A percentile compares a stretch with the other conserved stretches of the same genome.
Conservation (phyloP, 1,140 invertebrate genomes). For the Phenacoccus solenopsis region DNA sequence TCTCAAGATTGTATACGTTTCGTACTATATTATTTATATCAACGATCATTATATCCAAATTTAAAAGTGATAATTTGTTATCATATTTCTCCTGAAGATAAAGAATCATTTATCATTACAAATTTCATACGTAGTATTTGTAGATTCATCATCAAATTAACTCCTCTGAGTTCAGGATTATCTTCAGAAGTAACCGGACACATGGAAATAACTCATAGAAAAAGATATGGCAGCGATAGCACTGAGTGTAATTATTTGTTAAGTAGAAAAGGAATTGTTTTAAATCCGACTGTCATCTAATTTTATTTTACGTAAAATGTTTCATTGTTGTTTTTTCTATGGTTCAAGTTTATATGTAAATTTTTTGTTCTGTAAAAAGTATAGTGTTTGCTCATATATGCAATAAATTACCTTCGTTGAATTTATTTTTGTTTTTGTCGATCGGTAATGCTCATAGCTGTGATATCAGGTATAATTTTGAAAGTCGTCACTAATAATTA, state of each 20-base stretch:
- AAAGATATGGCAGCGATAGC: neutral
- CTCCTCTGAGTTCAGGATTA: neutral
- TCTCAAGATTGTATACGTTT: neutral
- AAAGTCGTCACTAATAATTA: too few species aligned
- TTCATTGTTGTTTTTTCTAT: neutral
- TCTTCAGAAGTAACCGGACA: neutral
- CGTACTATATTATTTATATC: neutral
- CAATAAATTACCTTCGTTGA: too few species aligned
- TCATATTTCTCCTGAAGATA: neutral
- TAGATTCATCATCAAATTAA: neutral
- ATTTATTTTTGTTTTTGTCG: too few species aligned
- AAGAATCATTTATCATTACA: neutral
- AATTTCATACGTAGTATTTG: neutral
- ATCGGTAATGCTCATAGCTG: too few species aligned
- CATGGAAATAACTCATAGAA: neutral
- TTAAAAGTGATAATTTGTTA: neutral
- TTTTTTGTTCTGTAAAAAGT: too few species aligned
- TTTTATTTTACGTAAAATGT: neutral
- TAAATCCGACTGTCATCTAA: slow-evolving; percentile 4
- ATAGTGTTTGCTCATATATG: too few species aligned
- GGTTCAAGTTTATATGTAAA: too few species aligned
- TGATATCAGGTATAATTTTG: too few species aligned
- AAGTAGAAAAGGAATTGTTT: neutral
- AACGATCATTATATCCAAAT: neutral
- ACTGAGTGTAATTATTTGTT: neutral